Evolutionary conservation across 2,888 invertebrate genomes (phyloP).

Genomic region (Amiota minor): DNA sequence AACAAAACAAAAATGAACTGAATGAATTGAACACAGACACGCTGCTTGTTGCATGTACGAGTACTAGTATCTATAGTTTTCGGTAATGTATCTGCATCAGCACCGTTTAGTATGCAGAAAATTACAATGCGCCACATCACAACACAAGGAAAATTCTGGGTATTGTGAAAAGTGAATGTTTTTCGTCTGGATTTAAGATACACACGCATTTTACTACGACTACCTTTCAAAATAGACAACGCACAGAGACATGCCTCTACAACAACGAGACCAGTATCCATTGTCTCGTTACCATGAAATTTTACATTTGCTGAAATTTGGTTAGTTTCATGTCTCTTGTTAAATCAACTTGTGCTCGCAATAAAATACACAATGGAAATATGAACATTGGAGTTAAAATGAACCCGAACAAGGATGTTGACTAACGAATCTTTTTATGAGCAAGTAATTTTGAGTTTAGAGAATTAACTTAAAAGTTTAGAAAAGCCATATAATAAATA

Average conservation of each 20-base stretch:
- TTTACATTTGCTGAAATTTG: constrained; percentile 68
- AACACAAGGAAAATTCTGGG: not conserved
- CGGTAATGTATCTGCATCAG: not conserved
- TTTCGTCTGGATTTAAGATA: constrained; percentile 31
- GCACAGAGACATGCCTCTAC: no score
- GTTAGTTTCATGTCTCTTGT: constrained; percentile 61
- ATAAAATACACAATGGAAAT: constrained; percentile 49
- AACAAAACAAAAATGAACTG: not conserved
- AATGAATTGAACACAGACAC: no score
- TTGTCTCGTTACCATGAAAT: constrained; percentile 5
- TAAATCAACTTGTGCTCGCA: constrained; percentile 56
- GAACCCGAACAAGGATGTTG: no score
- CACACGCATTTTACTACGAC: constrained; percentile 40
- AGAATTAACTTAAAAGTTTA: not conserved
- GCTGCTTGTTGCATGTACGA: constrained; percentile 25
- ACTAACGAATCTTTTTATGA: constrained; percentile 45
- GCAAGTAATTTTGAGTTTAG: constrained; percentile 54
- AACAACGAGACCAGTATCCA: no score
- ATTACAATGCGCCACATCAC: constrained; percentile 10
- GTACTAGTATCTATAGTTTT: not conserved
- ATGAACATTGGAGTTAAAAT: no score
- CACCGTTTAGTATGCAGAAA: constrained; percentile 32
- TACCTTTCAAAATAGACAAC: not conserved
- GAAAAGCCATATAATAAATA: constrained; percentile 4
- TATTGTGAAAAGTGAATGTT: constrained; percentile 36